A percentile compares a stretch with the other conserved stretches of the same genome.
Evolutionary conservation across 2,113 vertebrate species (phyloP).

Genomic region (Aptenodytes forsteri): DNA sequence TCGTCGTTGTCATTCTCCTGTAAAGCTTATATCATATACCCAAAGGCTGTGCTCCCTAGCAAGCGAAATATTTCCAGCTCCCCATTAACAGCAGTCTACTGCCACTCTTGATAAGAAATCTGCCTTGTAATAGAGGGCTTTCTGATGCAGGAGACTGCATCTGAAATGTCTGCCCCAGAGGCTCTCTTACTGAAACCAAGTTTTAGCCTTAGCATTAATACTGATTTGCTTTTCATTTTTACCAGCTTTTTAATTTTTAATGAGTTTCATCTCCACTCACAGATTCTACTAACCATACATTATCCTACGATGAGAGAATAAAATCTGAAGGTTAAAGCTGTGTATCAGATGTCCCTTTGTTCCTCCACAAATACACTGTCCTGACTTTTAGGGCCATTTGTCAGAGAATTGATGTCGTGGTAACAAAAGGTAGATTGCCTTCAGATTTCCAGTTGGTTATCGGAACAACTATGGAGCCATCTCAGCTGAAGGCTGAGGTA

Average conservation of each 20-base stretch:
- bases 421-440: background rate
- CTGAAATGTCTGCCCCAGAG: background rate
- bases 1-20: background rate
- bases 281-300: background rate
- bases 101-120: background rate
- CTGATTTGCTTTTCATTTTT: background rate
- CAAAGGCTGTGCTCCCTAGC: background rate
- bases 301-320: background rate
- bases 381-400: background rate
- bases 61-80: background rate
- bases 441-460: background rate
- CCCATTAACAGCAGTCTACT: background rate
- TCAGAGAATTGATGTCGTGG: background rate
- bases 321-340: background rate
- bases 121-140: background rate
- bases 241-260: background rate
- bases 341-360: background rate
- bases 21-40: background rate
- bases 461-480: background rate
- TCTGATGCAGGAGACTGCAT: background rate
- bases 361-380: background rate
- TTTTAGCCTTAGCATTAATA: background rate
- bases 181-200: background rate
- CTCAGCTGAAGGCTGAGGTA: background rate
- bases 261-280: background rate